phyloP scores from a whole-genome alignment of 2,888 invertebrate genomes.

The Synanthedon tipuliformis region DNA sequence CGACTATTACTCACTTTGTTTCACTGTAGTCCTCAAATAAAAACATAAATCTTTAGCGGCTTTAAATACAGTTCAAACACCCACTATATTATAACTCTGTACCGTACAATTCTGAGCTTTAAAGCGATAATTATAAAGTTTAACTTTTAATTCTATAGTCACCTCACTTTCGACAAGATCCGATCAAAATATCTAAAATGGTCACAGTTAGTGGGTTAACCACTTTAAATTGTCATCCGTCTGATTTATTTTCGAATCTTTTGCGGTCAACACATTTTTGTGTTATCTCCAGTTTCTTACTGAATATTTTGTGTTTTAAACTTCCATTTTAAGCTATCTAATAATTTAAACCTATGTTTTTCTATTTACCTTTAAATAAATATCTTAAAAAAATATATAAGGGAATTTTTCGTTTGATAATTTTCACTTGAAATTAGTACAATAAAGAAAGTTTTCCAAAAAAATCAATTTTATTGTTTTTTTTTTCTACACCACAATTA shows the following conservation, averaged over 20 bases:
- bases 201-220: constrained; percentile 72
- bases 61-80: constrained; percentile 60
- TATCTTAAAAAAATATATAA: too few species aligned
- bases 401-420: too few species aligned
- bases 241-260: constrained; percentile 70
- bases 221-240: constrained; percentile 72
- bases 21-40: constrained; percentile 63
- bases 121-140: constrained; percentile 19
- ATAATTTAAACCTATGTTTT: not conserved
- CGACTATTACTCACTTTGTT: constrained; percentile 57
- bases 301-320: not conserved
- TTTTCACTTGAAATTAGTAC: too few species aligned
- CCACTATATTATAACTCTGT: constrained; percentile 34
- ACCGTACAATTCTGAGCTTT: constrained; percentile 33
- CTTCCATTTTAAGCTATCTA: not conserved
- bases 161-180: constrained; percentile 61
- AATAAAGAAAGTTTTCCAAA: too few species aligned
- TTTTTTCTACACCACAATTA: too few species aligned
- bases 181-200: constrained; percentile 71
- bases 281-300: constrained; percentile 16
- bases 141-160: constrained; percentile 15
- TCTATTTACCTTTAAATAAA: not conserved
- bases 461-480: too few species aligned
- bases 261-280: constrained; percentile 64
- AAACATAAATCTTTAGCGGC: constrained; percentile 65